These are phyloP conservation scores for Drosophila hamatofila DNA, from an alignment of 2,888 invertebrate species.

Conservation along the genomic window DNA sequence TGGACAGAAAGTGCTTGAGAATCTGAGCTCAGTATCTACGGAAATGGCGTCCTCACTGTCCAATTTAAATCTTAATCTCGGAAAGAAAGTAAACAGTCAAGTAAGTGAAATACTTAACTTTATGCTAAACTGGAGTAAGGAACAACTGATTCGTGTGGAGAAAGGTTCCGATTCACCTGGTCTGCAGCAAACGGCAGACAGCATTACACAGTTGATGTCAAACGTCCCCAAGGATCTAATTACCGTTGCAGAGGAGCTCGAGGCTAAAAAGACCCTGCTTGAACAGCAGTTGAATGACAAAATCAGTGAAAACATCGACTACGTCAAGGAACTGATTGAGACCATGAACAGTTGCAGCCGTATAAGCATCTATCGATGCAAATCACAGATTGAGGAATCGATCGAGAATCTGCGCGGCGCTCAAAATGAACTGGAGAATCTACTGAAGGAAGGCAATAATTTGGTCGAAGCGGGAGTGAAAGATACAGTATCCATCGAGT, in stretches of 20 bases:
- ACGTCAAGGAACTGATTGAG: not conserved
- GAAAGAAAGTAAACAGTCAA: not conserved
- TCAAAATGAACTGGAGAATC: not conserved
- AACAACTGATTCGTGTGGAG: constrained; percentile 12
- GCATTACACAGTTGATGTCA: not conserved
- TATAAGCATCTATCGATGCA: not conserved
- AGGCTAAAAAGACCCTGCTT: not conserved
- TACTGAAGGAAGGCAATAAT: not conserved
- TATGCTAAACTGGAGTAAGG: constrained; percentile 2
- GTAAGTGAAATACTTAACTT: not conserved
- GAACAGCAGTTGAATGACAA: constrained; percentile 22
- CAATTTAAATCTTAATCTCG: not conserved
- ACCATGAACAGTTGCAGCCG: not conserved
- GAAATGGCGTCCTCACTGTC: not conserved
- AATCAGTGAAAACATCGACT: constrained; percentile 17
- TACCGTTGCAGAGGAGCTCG: not conserved
- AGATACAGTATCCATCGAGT: not conserved
- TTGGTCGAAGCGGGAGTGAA: constrained; percentile 8
- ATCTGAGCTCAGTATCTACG: not conserved
- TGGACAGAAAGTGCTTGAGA: not conserved
- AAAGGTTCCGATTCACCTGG: not conserved
- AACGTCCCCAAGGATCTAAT: not conserved
- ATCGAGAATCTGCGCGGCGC: constrained; percentile 20
- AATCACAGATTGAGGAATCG: constrained; percentile 13
- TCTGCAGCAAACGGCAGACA: not conserved